These are phyloP conservation scores for Ornithoptera priamus DNA, from an alignment of 2,888 invertebrate genomes.

Conservation along the genomic window DNA sequence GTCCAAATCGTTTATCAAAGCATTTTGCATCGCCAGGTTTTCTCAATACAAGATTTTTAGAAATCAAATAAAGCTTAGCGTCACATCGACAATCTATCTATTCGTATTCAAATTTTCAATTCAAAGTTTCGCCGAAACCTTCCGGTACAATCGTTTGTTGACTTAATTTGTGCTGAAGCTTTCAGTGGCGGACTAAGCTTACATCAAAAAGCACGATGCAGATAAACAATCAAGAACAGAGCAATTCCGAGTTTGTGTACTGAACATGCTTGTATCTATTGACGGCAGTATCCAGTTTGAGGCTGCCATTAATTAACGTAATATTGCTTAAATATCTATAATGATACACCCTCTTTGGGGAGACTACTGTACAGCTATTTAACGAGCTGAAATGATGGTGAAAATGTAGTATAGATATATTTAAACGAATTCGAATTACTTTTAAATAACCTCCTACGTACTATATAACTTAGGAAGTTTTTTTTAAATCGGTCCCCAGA, in stretches of 20 bases:
- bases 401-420: no score
- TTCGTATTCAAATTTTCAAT: constrained; percentile 1
- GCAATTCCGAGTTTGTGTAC: neutral
- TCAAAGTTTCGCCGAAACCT: neutral
- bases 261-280: neutral
- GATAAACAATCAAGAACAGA: constrained; percentile 14
- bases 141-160: constrained; percentile 13
- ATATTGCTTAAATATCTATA: no score
- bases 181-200: constrained; percentile 19
- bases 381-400: no score
- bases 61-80: constrained; percentile 5
- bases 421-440: no score
- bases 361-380: no score
- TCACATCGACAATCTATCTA: constrained; percentile 1
- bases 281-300: neutral
- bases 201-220: constrained; percentile 15
- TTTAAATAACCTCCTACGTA: no score
- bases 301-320: no score
- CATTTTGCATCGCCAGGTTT: neutral
- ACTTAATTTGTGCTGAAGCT: constrained; percentile 20
- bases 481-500: no score
- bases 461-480: no score
- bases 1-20: neutral
- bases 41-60: neutral
- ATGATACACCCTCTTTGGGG: no score